Evolutionary conservation across 2,113 vertebrate genomes (phyloP), one percentile per base, ranked within the genome.

Genomic region (Corapipo altera): DNA sequence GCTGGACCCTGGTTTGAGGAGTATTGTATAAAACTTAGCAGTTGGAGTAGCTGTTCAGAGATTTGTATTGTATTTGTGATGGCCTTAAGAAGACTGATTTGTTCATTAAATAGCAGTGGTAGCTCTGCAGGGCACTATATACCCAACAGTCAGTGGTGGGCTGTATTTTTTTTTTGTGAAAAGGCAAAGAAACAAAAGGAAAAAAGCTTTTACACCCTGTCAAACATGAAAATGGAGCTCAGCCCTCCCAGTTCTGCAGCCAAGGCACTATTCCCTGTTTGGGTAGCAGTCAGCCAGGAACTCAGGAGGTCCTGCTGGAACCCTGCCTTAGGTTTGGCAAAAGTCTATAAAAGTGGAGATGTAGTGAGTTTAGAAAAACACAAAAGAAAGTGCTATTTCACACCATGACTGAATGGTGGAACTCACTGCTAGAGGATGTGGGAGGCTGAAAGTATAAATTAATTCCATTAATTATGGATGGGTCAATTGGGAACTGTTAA

Each of bases 271-370:
- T 77, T 88, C 91, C 80, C 73, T 78, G 46, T 35, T 84, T 32
- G 54, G 46, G 55, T 64, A 95, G 89, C 91, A 6, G 55, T 35
- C 48, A 33, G 93, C 93, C 96, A 97, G 80, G 85, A 89, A 46
- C 89, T 85, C 80, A 95, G 94, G 93, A 96, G 96, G 94, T 95
- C 89, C 81, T 95, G 2, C 81, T 95, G 95, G 89, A 94, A 49
- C 52, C 55, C 73, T 85, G 94, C 96, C 94, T 49, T 66, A 71
- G n/a, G 17, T 61, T 65, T 95, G 91, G 87, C 91, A 89, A 12
- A 82, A 93, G 77, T 33, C 87, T 96, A 59, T 93, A 64, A 95
- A 97, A 95, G 75, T 61, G 84, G 95, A 91, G 93, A 89, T 93
- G 93, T 81, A 67, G 79, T 67, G 55, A 55, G 59, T 62, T 95